Evolutionary conservation across 2,888 invertebrate species (phyloP), one percentile per base, ranked within the genome.

Genomic region (Bembecia ichneumoniformis): DNA sequence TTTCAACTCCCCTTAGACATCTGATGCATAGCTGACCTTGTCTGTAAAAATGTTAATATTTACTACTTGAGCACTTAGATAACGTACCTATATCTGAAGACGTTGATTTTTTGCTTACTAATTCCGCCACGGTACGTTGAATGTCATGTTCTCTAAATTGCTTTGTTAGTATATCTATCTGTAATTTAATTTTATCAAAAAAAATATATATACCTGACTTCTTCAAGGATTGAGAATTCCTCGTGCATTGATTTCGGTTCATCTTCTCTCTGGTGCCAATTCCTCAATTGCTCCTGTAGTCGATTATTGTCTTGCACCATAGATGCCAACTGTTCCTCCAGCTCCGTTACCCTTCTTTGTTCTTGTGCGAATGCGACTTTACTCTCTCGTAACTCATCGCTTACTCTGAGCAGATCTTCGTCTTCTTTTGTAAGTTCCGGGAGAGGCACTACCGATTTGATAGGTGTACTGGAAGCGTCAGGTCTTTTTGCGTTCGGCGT

Each of bases 181-280:
- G 5, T 34, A 36, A 28, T 46, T 48, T 28, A 35, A 47, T 46
- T 16, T 47, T 40, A 40, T 40, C 2, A 40, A n/a, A 14, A 3
- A 40, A 40, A 13, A 40, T 10, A 15, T 17, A 16, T 17, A 20
- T 56, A 94, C 94, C 94, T 91, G 59, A 95, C 94, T 93, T 95
- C 95, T 71, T 95, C 95, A 60, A 95, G 88, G 57, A 94, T 92
- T 49, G 91, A 92, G 64, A 95, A 90, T 75, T 95, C 95, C 65
- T 95, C 95, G 60, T 95, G 94, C 79, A 94, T 90, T 49, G 91
- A 93, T 73, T 93, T 94, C 72, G 94, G 92, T 66, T 94, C 93
- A 59, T 93, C 92, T 48, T 93, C 93, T 67, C 87, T 77, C 58
- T 89, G 90, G 55, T 89, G 88, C 81, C 90, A 88, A 58, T 90